These are phyloP conservation scores for Adelognathus sp. DNA, from an alignment of 2,888 invertebrate species.

Conservation along the genomic window DNA sequence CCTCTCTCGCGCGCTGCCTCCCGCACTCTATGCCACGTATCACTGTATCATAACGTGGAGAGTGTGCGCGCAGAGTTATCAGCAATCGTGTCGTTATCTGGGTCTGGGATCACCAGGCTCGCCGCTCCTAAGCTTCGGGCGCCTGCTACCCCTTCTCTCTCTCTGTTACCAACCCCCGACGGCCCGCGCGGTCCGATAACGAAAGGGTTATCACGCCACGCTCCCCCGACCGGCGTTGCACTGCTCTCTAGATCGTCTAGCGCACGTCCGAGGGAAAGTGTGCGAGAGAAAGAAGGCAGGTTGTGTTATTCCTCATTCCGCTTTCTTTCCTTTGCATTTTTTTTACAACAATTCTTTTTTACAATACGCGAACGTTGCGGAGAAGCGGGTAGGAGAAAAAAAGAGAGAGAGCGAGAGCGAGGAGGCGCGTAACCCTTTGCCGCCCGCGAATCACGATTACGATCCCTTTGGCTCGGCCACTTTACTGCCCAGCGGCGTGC, in stretches of 20 bases:
- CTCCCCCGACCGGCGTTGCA: conserved; percentile 57
- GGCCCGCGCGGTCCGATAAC: conserved; percentile 74
- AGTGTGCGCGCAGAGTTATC: conserved; percentile 75
- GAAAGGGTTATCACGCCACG: conserved; percentile 80
- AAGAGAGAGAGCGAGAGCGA: conserved; percentile 19
- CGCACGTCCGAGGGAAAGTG: conserved; percentile 26
- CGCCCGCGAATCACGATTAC: conserved; percentile 69
- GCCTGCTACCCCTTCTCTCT: conserved; percentile 41
- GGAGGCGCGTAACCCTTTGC: conserved; percentile 51
- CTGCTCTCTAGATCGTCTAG: conserved; percentile 43
- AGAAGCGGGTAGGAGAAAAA: no score
- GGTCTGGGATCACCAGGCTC: conserved; percentile 75
- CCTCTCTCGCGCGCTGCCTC: conserved; percentile 1
- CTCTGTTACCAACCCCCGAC: conserved; percentile 21
- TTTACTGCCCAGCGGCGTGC: conserved; percentile 68
- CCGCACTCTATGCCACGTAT: conserved; percentile 35
- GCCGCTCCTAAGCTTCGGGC: conserved; percentile 71
- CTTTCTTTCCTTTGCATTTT: conserved; percentile 57
- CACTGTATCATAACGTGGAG: conserved; percentile 76
- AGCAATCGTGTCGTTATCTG: conserved; percentile 76
- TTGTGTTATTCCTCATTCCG: conserved; percentile 41
- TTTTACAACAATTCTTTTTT: conserved; percentile 42
- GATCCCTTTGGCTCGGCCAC: conserved; percentile 76
- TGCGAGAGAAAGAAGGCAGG: conserved; percentile 30
- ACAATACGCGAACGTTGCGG: not conserved